Evolutionary conservation across 2,113 vertebrate genomes (phyloP).

Genomic region (Colistium nudipinnis): DNA sequence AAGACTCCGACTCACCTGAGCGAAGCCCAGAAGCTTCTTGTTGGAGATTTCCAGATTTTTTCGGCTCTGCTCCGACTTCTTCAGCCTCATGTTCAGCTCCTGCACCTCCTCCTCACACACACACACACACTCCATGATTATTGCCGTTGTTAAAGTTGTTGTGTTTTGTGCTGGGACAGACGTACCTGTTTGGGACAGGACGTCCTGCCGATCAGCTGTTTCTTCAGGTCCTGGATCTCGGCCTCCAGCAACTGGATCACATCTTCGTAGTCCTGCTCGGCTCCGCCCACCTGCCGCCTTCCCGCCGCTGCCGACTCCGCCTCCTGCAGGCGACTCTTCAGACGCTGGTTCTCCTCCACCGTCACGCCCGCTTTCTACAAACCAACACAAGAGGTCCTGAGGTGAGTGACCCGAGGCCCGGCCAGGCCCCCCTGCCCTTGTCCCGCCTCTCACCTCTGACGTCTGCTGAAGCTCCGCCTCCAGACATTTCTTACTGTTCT

Average conservation of each 20-base stretch:
- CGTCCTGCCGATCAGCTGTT: slow-evolving; percentile 81
- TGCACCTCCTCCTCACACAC: slow-evolving; percentile 77
- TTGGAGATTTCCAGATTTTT: slow-evolving; percentile 90
- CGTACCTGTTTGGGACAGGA: background rate
- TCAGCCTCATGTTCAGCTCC: slow-evolving; percentile 84
- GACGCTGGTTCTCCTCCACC: slow-evolving; percentile 83
- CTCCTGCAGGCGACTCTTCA: slow-evolving; percentile 86
- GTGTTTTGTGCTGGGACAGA: no score
- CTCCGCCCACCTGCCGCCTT: slow-evolving; percentile 81
- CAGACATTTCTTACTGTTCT: slow-evolving; percentile 85
- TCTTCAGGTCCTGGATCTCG: slow-evolving; percentile 91
- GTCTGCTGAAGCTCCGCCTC: slow-evolving; percentile 89
- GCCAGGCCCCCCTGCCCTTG: no score
- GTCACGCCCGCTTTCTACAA: slow-evolving; percentile 85
- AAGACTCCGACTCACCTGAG: no score
- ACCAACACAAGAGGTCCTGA: background rate
- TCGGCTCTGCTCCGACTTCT: slow-evolving; percentile 85
- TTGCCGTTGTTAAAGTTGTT: background rate
- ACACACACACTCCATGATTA: slow-evolving; percentile 2
- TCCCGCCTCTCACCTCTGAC: slow-evolving; percentile 81
- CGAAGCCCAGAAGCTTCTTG: slow-evolving; percentile 88
- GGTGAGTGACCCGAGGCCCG: no score
- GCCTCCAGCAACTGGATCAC: slow-evolving; percentile 90
- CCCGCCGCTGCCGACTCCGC: slow-evolving; percentile 77
- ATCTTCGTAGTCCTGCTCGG: slow-evolving; percentile 92